These are phyloP conservation scores for Isotomurus palustris DNA, from an alignment of 2,888 invertebrate genomes.

Conservation along the genomic window DNA sequence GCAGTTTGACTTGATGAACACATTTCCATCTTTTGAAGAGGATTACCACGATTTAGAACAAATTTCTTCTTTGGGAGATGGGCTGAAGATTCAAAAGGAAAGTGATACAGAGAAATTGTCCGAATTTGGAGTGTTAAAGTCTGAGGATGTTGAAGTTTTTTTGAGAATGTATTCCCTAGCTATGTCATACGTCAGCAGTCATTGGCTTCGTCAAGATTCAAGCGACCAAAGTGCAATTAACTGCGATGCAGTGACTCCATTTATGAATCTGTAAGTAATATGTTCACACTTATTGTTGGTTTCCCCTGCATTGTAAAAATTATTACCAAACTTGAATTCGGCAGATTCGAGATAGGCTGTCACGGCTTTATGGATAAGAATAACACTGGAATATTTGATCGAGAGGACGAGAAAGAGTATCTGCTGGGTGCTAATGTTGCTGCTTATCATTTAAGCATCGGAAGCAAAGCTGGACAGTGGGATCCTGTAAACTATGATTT, in stretches of 20 bases:
- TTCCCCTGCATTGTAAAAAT: not conserved
- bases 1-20: constrained; percentile 31
- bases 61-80: constrained; percentile 8
- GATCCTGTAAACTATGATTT: constrained; percentile 59
- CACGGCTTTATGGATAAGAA: constrained; percentile 18
- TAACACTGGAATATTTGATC: constrained; percentile 9
- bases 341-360: constrained; percentile 40
- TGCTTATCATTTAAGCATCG: constrained; percentile 8
- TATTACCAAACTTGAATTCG: too few species aligned
- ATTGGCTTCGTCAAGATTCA: constrained; percentile 20
- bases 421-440: constrained; percentile 38
- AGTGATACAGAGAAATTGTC: constrained; percentile 3
- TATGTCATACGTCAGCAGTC: constrained; percentile 23
- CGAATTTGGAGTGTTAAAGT: constrained; percentile 17
- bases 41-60: constrained; percentile 36
- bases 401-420: constrained; percentile 34
- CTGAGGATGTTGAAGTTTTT: constrained; percentile 32
- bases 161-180: constrained; percentile 22
- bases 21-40: constrained; percentile 41
- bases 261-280: constrained; percentile 32
- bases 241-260: constrained; percentile 32
- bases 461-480: constrained; percentile 12
- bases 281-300: not conserved
- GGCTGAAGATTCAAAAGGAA: not conserved
- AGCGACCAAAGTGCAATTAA: not conserved